Evolutionary conservation across 2,888 invertebrate genomes (phyloP).

Genomic region (Eristalis arbustorum): DNA sequence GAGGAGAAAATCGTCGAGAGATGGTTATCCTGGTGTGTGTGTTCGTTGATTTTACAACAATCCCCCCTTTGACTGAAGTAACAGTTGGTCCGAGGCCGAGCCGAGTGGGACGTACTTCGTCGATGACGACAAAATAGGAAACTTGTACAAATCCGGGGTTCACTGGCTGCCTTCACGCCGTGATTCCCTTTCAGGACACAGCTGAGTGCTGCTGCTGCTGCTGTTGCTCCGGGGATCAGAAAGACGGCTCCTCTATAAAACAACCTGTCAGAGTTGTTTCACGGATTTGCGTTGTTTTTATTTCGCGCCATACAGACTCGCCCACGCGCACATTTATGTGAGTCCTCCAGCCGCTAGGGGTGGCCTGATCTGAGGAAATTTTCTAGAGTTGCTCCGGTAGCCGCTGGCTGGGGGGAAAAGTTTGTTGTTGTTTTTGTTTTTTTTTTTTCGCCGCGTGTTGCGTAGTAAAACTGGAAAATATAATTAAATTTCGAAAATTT

Average conservation of each 20-base stretch:
- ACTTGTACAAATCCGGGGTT: constrained; percentile 7
- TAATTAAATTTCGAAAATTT: constrained; percentile 60
- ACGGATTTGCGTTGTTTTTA: constrained; percentile 1
- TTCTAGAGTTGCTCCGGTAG: not conserved
- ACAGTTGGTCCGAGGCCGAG: not conserved
- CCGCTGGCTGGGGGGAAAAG: not conserved
- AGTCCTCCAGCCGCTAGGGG: not conserved
- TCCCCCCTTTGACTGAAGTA: not conserved
- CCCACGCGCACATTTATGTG: not conserved
- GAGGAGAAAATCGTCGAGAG: not conserved
- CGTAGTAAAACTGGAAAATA: constrained; percentile 45
- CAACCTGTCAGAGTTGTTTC: constrained; percentile 50
- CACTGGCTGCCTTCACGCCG: not conserved
- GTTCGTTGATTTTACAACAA: constrained; percentile 30
- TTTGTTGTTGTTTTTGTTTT: not conserved
- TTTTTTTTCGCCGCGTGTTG: not conserved
- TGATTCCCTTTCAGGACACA: not conserved
- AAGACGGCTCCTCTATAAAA: constrained; percentile 13
- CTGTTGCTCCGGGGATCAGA: not conserved
- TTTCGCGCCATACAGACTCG: not conserved
- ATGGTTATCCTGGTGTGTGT: not conserved
- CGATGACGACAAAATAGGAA: constrained; percentile 45
- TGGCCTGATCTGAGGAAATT: not conserved
- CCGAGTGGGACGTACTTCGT: not conserved
- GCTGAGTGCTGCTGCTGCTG: not conserved